Evolutionary conservation across 2,797 vertebrate species (phyloP).

Genomic region (Fratercula arctica): DNA sequence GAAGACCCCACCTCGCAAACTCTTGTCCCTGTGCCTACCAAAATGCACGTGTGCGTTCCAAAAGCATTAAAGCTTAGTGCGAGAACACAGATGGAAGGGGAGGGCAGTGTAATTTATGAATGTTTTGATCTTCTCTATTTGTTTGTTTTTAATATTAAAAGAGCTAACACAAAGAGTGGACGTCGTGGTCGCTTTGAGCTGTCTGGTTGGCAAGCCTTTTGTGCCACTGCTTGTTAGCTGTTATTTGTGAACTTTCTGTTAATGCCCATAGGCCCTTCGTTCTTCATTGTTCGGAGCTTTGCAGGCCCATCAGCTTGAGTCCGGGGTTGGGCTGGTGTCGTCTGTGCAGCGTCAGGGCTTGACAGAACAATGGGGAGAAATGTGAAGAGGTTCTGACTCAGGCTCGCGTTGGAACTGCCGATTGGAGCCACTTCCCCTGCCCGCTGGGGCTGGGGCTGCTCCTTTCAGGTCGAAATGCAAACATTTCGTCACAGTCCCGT

Average conservation of each 20-base stretch:
- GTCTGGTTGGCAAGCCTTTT: neutral
- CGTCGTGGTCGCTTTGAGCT: neutral
- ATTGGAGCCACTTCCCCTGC: neutral
- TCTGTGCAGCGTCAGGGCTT: neutral
- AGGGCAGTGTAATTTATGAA: neutral
- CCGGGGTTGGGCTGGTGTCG: neutral
- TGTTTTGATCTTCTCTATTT: neutral
- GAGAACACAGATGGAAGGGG: neutral
- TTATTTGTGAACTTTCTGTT: neutral
- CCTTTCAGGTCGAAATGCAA: neutral
- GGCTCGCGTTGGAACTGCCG: neutral
- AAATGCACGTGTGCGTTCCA: neutral
- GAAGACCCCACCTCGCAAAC: neutral
- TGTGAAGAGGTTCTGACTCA: neutral
- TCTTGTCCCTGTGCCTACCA: neutral
- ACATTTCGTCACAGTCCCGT: neutral
- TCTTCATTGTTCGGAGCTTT: neutral
- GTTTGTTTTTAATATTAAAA: slow-evolving; percentile 17
- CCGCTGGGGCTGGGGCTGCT: neutral
- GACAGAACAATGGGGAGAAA: slow-evolving; percentile 39
- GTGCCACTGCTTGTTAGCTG: slow-evolving; percentile 35
- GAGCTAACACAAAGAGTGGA: neutral
- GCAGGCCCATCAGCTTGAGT: neutral
- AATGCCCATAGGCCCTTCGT: neutral
- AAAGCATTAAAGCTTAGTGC: neutral